These are phyloP conservation scores for Syrrhaptes paradoxus DNA, from an alignment of 2,113 vertebrate species.

Conservation along the genomic window DNA sequence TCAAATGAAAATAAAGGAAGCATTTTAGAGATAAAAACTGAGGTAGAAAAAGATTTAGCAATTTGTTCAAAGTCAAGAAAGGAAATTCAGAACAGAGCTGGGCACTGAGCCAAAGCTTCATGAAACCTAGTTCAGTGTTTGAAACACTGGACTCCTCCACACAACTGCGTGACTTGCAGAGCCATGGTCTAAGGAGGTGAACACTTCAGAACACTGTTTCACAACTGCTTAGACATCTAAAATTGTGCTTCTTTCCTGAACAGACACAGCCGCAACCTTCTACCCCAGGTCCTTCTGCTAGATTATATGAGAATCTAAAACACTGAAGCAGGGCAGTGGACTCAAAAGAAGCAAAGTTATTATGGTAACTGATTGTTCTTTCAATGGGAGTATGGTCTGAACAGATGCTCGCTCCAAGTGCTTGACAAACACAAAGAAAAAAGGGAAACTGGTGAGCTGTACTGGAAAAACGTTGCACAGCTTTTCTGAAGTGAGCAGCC, in stretches of 20 bases:
- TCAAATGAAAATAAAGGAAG: not conserved
- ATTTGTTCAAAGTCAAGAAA: not conserved
- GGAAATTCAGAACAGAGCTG: not conserved
- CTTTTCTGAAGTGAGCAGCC: not conserved
- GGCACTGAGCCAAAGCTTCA: not conserved
- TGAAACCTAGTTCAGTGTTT: not conserved
- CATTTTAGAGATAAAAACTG: not conserved
- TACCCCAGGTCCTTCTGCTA: not conserved
- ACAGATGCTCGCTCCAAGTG: not conserved
- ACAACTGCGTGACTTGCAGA: not conserved
- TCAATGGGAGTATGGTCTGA: accelerated
- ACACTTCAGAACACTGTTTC: not conserved
- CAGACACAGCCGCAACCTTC: not conserved
- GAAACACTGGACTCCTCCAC: not conserved
- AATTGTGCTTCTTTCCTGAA: not conserved
- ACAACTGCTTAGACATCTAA: not conserved
- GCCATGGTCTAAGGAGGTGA: not conserved
- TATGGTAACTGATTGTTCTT: not conserved
- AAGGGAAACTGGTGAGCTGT: not conserved
- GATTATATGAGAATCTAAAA: not conserved
- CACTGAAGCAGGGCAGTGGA: not conserved
- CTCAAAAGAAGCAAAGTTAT: not conserved
- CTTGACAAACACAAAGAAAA: not conserved
- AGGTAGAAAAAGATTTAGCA: not conserved
- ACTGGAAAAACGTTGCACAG: not conserved